These are phyloP conservation scores for Drosophila limbata DNA, from an alignment of 2,888 invertebrate genomes.

Conservation along the genomic window DNA sequence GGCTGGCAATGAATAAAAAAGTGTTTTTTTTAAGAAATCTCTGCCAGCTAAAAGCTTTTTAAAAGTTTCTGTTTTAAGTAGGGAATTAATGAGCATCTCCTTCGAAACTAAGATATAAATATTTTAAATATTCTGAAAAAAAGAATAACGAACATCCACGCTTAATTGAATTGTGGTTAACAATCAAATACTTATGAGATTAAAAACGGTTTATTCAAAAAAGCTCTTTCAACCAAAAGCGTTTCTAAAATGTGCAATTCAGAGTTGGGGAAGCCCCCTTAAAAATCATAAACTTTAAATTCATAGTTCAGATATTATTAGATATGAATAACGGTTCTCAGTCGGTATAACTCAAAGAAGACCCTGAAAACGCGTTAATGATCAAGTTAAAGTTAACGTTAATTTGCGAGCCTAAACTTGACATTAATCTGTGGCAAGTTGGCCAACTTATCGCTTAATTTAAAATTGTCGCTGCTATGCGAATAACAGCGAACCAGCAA, in stretches of 20 bases:
- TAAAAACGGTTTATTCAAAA: background rate
- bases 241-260: background rate
- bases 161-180: background rate
- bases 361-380: constrained; percentile 6
- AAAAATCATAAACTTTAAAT: too few species aligned
- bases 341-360: background rate
- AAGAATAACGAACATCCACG: background rate
- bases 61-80: too few species aligned
- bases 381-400: constrained; percentile 4
- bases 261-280: too few species aligned
- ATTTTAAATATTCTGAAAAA: background rate
- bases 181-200: background rate
- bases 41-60: too few species aligned
- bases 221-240: background rate
- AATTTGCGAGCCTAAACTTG: constrained; percentile 33
- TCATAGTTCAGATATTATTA: background rate
- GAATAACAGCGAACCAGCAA: constrained; percentile 2
- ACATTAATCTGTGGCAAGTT: constrained; percentile 46
- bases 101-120: background rate
- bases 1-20: background rate
- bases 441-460: constrained; percentile 43
- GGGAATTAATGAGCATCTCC: too few species aligned
- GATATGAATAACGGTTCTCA: background rate
- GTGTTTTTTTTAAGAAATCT: background rate
- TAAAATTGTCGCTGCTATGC: constrained; percentile 17